Conservation (phyloP, 2,797 vertebrate species). For the Naso thynnoides region DNA sequence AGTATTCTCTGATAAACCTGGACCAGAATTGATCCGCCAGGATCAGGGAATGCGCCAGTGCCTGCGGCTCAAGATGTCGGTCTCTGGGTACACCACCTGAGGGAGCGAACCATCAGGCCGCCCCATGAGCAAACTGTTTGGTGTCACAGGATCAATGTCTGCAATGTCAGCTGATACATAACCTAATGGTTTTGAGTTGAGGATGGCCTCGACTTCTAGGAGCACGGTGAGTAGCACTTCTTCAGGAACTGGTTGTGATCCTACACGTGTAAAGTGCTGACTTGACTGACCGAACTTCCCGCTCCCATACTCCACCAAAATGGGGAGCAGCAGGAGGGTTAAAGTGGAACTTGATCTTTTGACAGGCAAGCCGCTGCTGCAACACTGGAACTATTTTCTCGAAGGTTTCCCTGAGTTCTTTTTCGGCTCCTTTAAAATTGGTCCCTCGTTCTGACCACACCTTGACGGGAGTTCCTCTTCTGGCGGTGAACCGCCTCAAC, state of each 20-base stretch:
- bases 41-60: neutral
- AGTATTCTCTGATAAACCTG: slow-evolving; percentile 2
- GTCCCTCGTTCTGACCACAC: slow-evolving; percentile 8
- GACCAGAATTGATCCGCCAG: neutral
- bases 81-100: slow-evolving; percentile 9
- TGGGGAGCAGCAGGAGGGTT: neutral
- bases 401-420: slow-evolving; percentile 5
- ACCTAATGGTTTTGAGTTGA: neutral
- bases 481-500: neutral
- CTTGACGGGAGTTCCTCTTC: neutral
- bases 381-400: neutral
- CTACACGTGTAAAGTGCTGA: neutral
- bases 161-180: neutral
- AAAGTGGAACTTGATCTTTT: slow-evolving; percentile 1
- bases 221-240: slow-evolving; percentile 7
- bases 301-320: slow-evolving; percentile 1
- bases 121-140: slow-evolving; percentile 14
- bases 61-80: neutral
- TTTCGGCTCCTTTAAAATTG: slow-evolving; percentile 1
- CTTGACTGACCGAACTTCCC: neutral
- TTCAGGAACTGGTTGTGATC: neutral
- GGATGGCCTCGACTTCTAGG: slow-evolving; percentile 8
- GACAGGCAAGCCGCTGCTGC: neutral
- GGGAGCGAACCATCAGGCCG: neutral
- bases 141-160: neutral